Conservation (phyloP, 2,888 invertebrate species). For the Agrotis clavis region DNA sequence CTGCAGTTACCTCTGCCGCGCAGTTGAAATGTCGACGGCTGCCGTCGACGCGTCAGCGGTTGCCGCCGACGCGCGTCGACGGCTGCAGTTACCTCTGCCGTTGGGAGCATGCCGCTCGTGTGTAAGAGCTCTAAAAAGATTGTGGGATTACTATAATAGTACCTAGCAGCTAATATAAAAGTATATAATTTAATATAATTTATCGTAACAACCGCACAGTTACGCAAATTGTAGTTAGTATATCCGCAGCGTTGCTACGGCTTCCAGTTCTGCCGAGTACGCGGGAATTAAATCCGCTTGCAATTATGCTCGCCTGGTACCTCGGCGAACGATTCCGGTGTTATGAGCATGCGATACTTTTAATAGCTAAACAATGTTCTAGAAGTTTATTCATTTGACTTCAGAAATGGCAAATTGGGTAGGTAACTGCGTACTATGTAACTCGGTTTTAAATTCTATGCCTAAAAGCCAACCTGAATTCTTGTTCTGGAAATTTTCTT, state of each 20-base stretch:
- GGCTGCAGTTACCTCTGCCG: too few relatives aligned
- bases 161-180: constrained; percentile 12
- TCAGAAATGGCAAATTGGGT: not conserved
- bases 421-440: too few relatives aligned
- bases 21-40: too few relatives aligned
- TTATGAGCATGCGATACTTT: constrained; percentile 4
- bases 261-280: constrained; percentile 44
- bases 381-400: constrained; percentile 1
- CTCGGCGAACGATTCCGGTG: constrained; percentile 18
- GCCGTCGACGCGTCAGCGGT: too few relatives aligned
- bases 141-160: constrained; percentile 14
- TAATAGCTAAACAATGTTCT: not conserved
- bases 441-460: too few relatives aligned
- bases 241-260: constrained; percentile 39
- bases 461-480: not conserved
- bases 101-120: too few relatives aligned
- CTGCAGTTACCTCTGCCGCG: too few relatives aligned
- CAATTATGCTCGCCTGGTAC: constrained; percentile 57
- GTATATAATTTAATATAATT: constrained; percentile 41
- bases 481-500: not conserved
- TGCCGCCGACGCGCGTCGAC: too few relatives aligned
- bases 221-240: constrained; percentile 58
- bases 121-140: too few relatives aligned
- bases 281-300: constrained; percentile 58
- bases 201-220: constrained; percentile 24